These are phyloP conservation scores for Cinclus mexicanus DNA, from an alignment of 2,113 vertebrate species.

Conservation along the genomic window DNA sequence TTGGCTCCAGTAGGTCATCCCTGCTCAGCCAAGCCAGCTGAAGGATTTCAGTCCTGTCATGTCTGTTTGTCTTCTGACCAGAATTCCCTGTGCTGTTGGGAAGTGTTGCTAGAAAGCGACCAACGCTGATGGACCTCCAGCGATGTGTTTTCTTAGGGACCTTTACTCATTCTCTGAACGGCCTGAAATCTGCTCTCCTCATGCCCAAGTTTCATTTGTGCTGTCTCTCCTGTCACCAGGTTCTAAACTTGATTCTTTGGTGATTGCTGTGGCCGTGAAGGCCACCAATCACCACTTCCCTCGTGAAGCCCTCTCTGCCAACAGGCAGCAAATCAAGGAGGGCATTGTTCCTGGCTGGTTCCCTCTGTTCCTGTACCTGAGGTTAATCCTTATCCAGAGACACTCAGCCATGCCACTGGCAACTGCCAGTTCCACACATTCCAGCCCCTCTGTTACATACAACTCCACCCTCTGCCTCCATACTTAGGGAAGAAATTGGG, in stretches of 20 bases:
- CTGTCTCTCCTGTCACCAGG: not conserved
- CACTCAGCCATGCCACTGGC: not conserved
- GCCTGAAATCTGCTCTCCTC: not conserved
- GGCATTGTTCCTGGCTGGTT: fast-evolving
- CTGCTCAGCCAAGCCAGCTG: not conserved
- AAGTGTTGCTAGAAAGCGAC: not conserved
- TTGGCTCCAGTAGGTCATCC: not conserved
- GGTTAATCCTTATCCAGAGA: not conserved
- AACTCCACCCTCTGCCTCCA: not conserved
- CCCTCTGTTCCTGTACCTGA: not conserved
- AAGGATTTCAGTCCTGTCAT: not conserved
- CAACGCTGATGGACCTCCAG: not conserved
- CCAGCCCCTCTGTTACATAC: not conserved
- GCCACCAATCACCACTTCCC: not conserved
- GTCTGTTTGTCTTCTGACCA: fast-evolving
- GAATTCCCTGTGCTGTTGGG: not conserved
- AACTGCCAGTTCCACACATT: not conserved
- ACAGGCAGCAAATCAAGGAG: not conserved
- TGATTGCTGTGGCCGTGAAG: too few species aligned
- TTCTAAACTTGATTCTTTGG: fast-evolving
- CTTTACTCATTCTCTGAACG: not conserved
- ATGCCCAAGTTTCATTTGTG: fast-evolving
- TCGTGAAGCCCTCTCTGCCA: not conserved
- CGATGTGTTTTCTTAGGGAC: not conserved
- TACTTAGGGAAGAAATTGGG: not conserved